These are phyloP conservation scores for Rhinatrema bivittatum DNA, from an alignment of 2,797 vertebrate genomes.

Conservation along the genomic window DNA sequence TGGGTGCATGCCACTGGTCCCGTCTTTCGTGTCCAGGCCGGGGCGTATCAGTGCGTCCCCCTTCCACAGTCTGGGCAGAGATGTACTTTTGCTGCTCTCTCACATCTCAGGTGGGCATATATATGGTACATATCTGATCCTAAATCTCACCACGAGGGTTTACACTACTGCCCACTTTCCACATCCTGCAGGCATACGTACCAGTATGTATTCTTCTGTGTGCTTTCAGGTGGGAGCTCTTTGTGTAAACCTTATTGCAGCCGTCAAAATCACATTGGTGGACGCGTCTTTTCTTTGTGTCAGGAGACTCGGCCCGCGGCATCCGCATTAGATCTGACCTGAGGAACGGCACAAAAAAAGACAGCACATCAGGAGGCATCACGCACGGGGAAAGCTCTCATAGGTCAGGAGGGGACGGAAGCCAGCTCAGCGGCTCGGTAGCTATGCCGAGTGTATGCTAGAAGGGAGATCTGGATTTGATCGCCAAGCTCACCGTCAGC, in stretches of 20 bases:
- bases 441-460: too few species aligned
- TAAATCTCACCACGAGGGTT: not conserved
- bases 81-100: too few species aligned
- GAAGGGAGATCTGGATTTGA: too few species aligned
- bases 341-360: conserved; percentile 26
- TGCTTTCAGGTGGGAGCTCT: conserved; percentile 95
- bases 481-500: accelerated
- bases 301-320: conserved; percentile 58
- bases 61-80: too few species aligned
- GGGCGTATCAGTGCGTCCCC: too few species aligned
- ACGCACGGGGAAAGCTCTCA: not conserved
- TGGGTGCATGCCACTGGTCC: too few species aligned
- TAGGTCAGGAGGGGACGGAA: not conserved
- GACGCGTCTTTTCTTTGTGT: conserved; percentile 83
- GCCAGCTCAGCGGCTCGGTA: not conserved
- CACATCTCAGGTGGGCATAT: not conserved
- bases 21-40: too few species aligned
- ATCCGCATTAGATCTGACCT: conserved; percentile 48
- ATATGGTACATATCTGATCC: not conserved
- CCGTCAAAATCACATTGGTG: conserved; percentile 96
- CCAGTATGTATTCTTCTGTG: conserved; percentile 94
- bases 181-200: conserved; percentile 18
- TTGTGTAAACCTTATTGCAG: conserved; percentile 96
- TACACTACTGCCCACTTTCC: not conserved
- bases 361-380: not conserved